Evolutionary conservation across 2,113 vertebrate genomes (phyloP), one percentile per base, ranked within the genome.

Genomic region (Physeter macrocephalus): DNA sequence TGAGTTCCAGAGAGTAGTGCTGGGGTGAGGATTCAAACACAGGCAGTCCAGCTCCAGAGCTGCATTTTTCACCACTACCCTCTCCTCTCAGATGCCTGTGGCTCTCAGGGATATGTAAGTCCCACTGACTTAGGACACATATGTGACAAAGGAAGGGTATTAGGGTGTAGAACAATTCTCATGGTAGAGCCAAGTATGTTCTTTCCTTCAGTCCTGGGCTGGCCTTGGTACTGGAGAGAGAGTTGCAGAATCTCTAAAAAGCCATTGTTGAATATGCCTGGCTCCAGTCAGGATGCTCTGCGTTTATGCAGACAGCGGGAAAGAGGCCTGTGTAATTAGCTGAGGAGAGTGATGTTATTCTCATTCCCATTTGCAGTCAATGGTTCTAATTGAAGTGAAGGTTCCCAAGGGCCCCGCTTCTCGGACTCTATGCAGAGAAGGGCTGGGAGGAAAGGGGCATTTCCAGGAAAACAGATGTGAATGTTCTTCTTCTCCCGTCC

Each of bases 271-370:
- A 3, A 4, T 2, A 2, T 46, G 21, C 1, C 31, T 64, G 41
- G 6, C 6, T 46, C 39, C 7, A 2, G 10, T 5, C 31, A 41
- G 27, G 17, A 15, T 2, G 1, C 2, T 15, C 18, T 74, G 8
- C 59, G 46, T 78, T 66, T 49, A 12, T 10, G 20, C 10, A 71
- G 36, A 29, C 83, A 6, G 62, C 25, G 54, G 23, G 94, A 67
- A 89, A 93, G 95, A 7, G 61, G 49, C 59, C 71, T 46, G 54
- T 94, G 11, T 82, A 67, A 90, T 83, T 82, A 91, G 81, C 71
- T 72, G 77, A 67, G 59, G 81, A 72, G 86, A 91, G 59, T 85
- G 96, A 93, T 87, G 80, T 93, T 97, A 82, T 96, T 95, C 62
- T 97, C 93, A 69, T 89, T 97, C 97, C 39, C 34, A 67, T 23